Percentiles rank a stretch among this genome's conserved stretches.
Evolutionary conservation across 2,797 vertebrate species (phyloP).

Genomic region (Pteronotus mesoamericanus): DNA sequence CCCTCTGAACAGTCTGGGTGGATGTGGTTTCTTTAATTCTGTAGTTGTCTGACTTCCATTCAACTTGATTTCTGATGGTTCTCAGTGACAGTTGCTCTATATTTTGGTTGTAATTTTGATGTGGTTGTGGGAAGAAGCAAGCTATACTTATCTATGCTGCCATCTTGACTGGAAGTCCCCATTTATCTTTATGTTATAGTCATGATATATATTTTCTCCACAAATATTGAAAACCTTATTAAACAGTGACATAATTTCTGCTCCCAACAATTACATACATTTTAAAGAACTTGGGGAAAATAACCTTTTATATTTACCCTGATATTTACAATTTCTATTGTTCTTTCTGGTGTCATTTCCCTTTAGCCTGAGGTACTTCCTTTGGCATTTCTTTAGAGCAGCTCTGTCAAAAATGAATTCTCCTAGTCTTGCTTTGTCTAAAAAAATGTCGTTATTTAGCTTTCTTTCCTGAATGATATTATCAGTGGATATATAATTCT

Average conservation of each 20-base stretch:
- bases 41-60: too few relatives aligned
- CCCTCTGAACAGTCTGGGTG: too few relatives aligned
- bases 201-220: neutral
- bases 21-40: too few relatives aligned
- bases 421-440: neutral
- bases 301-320: neutral
- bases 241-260: neutral
- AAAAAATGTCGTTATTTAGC: neutral
- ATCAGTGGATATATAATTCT: neutral
- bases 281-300: neutral
- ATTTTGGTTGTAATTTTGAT: too few relatives aligned
- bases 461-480: neutral
- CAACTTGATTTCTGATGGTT: too few relatives aligned
- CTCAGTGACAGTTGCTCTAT: too few relatives aligned
- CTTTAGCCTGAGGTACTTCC: neutral
- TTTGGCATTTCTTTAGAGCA: conserved; percentile 7
- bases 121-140: too few relatives aligned
- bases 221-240: neutral
- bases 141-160: too few relatives aligned
- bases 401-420: neutral
- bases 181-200: neutral
- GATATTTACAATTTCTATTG: neutral
- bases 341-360: conserved; percentile 19
- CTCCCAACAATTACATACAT: neutral
- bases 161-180: too few relatives aligned